Evolutionary conservation across 2,888 invertebrate species (phyloP).

Genomic region (Netelia inedita): DNA sequence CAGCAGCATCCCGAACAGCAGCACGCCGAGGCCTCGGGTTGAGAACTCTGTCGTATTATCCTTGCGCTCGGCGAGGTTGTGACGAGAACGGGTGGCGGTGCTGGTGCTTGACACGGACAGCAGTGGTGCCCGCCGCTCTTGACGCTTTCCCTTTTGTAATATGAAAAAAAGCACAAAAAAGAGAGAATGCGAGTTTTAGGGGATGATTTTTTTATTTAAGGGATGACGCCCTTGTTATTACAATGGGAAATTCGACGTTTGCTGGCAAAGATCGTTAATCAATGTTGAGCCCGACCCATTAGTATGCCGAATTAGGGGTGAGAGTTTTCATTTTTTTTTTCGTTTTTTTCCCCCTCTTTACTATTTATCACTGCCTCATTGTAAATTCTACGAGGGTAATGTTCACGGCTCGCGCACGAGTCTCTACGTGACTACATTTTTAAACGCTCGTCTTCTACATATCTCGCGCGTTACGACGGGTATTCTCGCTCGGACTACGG

Average conservation of each 20-base stretch:
- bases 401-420: constrained; percentile 24
- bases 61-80: constrained; percentile 90
- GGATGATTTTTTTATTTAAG: neutral
- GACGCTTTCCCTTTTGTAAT: constrained; percentile 81
- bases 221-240: neutral
- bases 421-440: constrained; percentile 64
- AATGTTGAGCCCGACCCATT: constrained; percentile 30
- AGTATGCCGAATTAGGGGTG: neutral
- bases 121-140: constrained; percentile 84
- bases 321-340: neutral
- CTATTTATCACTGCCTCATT: constrained; percentile 52
- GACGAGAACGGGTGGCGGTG: constrained; percentile 90
- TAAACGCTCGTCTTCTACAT: neutral
- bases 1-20: constrained; percentile 84
- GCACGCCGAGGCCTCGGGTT: constrained; percentile 90
- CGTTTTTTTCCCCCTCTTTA: constrained; percentile 20
- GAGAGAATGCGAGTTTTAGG: neutral
- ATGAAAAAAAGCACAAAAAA: constrained; percentile 51
- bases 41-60: constrained; percentile 95
- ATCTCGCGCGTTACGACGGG: too few relatives aligned
- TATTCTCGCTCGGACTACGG: too few relatives aligned
- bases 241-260: neutral
- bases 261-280: constrained; percentile 2
- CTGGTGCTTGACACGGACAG: constrained; percentile 89
- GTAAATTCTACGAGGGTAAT: constrained; percentile 57